phyloP scores from a whole-genome alignment of 2,888 invertebrate genomes.

The Hylaea fasciaria region DNA sequence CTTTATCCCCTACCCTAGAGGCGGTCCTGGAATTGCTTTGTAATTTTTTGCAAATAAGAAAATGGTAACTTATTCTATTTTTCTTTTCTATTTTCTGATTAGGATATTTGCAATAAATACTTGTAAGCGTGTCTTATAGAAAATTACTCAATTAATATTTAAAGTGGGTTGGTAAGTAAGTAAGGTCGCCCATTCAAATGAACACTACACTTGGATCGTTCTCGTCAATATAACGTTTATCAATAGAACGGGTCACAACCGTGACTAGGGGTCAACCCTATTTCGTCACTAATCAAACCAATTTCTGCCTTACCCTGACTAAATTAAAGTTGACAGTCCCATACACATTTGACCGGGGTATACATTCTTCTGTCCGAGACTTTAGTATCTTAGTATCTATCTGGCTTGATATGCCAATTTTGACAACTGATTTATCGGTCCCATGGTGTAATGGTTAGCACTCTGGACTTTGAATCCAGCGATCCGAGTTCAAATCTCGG shows the following conservation, averaged over 20 bases:
- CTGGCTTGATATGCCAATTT: constrained; percentile 47
- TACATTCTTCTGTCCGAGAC: neutral
- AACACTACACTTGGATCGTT: neutral
- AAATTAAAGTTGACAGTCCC: constrained; percentile 15
- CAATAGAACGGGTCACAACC: constrained; percentile 19
- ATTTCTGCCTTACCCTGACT: constrained; percentile 5
- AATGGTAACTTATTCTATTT: constrained; percentile 28
- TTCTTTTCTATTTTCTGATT: neutral
- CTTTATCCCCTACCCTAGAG: constrained; percentile 44
- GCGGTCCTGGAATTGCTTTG: constrained; percentile 66
- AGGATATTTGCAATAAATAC: no score
- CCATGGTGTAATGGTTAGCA: constrained; percentile 93
- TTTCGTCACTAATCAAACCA: constrained; percentile 4
- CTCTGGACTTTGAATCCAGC: constrained; percentile 94
- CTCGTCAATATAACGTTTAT: constrained; percentile 1
- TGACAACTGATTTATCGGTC: constrained; percentile 66
- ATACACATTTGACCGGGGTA: neutral
- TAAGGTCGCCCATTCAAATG: no score
- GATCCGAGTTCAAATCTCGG: constrained; percentile 94
- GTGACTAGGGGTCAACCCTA: constrained; percentile 21
- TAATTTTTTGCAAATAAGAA: constrained; percentile 45
- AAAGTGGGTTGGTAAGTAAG: no score
- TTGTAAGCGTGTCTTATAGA: no score
- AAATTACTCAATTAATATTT: no score
- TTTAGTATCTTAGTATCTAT: no score